Conservation (phyloP, 2,888 invertebrate species). For the Cantharis rustica region DNA sequence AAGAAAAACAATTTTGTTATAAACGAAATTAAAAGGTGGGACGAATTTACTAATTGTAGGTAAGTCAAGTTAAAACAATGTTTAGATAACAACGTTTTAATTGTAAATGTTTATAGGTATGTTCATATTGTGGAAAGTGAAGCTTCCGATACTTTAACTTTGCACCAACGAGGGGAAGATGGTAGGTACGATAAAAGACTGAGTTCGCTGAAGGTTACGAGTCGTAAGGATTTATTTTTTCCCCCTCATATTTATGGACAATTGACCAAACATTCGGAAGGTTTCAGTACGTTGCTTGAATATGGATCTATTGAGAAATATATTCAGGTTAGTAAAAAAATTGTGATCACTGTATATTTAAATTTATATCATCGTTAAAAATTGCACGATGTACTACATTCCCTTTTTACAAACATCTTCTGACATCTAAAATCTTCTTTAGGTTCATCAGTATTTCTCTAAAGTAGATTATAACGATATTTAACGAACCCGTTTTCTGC, state of each 20-base stretch:
- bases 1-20: constrained; percentile 67
- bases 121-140: constrained; percentile 88
- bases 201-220: constrained; percentile 63
- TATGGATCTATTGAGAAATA: constrained; percentile 59
- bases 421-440: too few species aligned
- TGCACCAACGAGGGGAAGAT: constrained; percentile 80
- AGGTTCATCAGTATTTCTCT: too few species aligned
- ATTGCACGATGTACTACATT: too few species aligned
- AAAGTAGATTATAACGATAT: too few species aligned
- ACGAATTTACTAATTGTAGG: constrained; percentile 73
- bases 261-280: constrained; percentile 70
- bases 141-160: constrained; percentile 84
- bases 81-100: background rate
- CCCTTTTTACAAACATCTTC: too few species aligned
- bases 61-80: constrained; percentile 43
- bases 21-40: constrained; percentile 81
- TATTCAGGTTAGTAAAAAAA: constrained; percentile 48
- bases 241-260: constrained; percentile 87
- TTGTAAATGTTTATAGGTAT: constrained; percentile 63
- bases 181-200: constrained; percentile 74
- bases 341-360: background rate
- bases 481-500: too few species aligned
- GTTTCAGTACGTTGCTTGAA: constrained; percentile 62
- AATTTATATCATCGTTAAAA: too few species aligned
- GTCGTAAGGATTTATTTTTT: constrained; percentile 59